Conservation (phyloP, 64 coral and sea anemone genomes). For the Astreopora myriophthalma region DNA sequence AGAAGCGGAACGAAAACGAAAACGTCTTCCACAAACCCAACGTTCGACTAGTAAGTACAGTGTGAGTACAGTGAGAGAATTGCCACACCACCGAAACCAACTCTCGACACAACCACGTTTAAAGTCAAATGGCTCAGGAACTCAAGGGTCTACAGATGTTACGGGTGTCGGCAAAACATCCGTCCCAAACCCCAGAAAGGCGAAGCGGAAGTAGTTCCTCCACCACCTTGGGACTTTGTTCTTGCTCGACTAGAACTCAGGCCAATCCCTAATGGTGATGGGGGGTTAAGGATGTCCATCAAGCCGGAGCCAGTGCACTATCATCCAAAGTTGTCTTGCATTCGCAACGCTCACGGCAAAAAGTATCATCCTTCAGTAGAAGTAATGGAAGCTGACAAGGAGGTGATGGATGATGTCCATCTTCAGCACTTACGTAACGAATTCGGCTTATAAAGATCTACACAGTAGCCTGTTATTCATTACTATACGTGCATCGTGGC, state of each 20-base stretch:
- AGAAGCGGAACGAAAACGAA: slow-evolving; percentile 1
- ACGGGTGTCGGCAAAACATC: slow-evolving; percentile 6
- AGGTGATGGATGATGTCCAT: slow-evolving; percentile 8
- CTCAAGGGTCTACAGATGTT: slow-evolving; percentile 9
- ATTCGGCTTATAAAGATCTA: not conserved
- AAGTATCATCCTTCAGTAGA: not conserved
- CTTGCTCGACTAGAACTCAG: not conserved
- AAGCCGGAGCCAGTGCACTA: slow-evolving; percentile 25
- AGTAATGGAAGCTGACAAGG: not conserved
- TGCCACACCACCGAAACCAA: not conserved
- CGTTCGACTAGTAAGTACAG: not conserved
- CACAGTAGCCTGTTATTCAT: not conserved
- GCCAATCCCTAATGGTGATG: not conserved
- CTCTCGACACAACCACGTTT: not conserved
- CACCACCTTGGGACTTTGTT: not conserved
- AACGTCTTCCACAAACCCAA: not conserved
- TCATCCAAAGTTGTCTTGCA: not conserved
- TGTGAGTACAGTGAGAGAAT: not conserved
- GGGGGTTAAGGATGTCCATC: slow-evolving; percentile 12
- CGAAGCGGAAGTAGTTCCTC: not conserved
- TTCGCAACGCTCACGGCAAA: slow-evolving; percentile 4
- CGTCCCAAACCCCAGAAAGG: not conserved
- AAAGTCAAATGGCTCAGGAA: slow-evolving; percentile 23
- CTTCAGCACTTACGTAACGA: not conserved
- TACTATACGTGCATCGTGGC: not conserved